Evolutionary conservation across 2,888 invertebrate genomes (phyloP).

Genomic region (Aspidiotus rigidus): DNA sequence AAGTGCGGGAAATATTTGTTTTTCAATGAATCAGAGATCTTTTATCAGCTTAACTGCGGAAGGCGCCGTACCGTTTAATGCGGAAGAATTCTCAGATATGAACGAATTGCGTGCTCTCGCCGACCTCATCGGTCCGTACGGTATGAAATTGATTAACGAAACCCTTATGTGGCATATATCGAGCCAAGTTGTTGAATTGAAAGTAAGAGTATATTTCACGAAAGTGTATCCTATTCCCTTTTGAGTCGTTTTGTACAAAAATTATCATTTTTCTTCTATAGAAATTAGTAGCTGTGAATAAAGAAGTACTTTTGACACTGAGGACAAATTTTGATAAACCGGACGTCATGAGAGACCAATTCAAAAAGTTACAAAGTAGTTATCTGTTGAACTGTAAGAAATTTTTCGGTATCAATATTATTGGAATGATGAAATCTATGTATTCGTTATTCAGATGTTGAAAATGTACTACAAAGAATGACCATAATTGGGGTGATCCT

Average conservation of each 20-base stretch:
- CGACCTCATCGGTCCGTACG: slow-evolving; percentile 96
- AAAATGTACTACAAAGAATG: slow-evolving; percentile 91
- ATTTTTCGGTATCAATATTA: neutral
- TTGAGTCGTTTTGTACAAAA: neutral
- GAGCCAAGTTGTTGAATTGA: slow-evolving; percentile 93
- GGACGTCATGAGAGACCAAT: slow-evolving; percentile 94
- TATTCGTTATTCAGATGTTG: slow-evolving; percentile 54
- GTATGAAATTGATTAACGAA: slow-evolving; percentile 93
- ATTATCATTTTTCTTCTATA: slow-evolving; percentile 39
- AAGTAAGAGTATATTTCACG: slow-evolving; percentile 43
- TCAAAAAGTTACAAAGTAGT: slow-evolving; percentile 65
- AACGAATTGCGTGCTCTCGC: slow-evolving; percentile 89
- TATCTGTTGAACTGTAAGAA: slow-evolving; percentile 13
- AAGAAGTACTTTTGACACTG: slow-evolving; percentile 79
- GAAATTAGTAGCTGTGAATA: slow-evolving; percentile 78
- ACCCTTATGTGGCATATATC: slow-evolving; percentile 98
- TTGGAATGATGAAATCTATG: neutral
- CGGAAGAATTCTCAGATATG: slow-evolving; percentile 96
- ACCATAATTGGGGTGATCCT: slow-evolving; percentile 96
- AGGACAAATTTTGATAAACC: slow-evolving; percentile 97
- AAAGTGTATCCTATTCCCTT: slow-evolving; percentile 1
- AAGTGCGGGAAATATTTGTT: slow-evolving; percentile 91
- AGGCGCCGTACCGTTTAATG: slow-evolving; percentile 86
- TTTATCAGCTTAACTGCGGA: slow-evolving; percentile 90
- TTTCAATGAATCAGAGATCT: slow-evolving; percentile 90